Evolutionary conservation across 2,888 invertebrate species (phyloP), one percentile per base, ranked within the genome.

Genomic region (Sipha maydis): DNA sequence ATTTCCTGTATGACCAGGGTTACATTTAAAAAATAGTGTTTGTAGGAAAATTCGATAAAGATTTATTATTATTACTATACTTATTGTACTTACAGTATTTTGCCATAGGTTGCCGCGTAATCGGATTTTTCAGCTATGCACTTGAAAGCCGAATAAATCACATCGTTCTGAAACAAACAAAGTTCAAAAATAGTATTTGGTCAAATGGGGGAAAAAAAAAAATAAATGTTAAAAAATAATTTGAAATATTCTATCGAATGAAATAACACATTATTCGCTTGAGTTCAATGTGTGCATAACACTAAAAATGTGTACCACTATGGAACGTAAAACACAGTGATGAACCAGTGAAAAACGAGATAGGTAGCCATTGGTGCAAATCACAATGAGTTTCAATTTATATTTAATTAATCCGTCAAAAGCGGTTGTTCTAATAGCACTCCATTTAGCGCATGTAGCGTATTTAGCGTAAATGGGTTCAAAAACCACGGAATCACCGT

Each of bases 131-230:
- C 86, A 17, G 28, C 80, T 17, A 88, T 61, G 31, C 80, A 75
- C 38, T 80, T 80, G 73, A 88, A 88, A 25, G 86, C 86, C 8
- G 79, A 73, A 54, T 88, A 88, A 80, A 88, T 61, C 17, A 78
- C 56, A 9, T 82, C 80, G 19, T 88, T 88, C 86, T 88, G 79
- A 73, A 80, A 88, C 61, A 80, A 61, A 80, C 11, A 38, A 3
- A 25, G 5, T 41, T 41, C 48, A 73, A 75, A 83, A 83, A 9
- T n/a, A 56, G 56, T 75, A 75, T 48, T 14, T 11, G 48, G 14
- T 48, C 48, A 1, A 14, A 48, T 11, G 14, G 9, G 21, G 21
- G 21, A 56, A 61, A 2, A 61, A 61, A 25, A 61, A 61, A 61
- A 5, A 61, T 61, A 25, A 25, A 21, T 56, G n/a, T n/a, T 19